Evolutionary conservation across 2,797 vertebrate genomes (phyloP), one percentile per base, ranked within the genome.

Genomic region (Vireo griseus): DNA sequence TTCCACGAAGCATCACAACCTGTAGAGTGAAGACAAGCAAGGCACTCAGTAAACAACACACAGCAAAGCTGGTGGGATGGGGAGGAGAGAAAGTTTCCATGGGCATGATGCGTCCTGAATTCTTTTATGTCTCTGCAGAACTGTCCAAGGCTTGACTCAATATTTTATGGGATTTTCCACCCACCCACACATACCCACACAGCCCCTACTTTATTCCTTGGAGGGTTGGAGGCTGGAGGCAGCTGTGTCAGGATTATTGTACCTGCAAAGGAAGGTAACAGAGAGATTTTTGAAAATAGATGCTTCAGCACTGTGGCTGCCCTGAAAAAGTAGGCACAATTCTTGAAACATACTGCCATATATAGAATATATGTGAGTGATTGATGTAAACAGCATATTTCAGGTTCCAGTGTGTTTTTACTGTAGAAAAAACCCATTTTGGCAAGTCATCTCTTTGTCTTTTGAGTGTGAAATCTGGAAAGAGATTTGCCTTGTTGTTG

Each of bases 121-220:
- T 77, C 50, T 93, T 92, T 58, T 28, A n/a, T 48, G 69, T 91
- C 63, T 63, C 51, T 88, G 58, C 42, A 78, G 47, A 55, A 44
- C 65, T 51, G 37, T 75, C 75, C 74, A 83, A 91, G 94, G 47
- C 37, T 91, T 92, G 77, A 57, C 40, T 88, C 42, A 84, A 0
- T 58, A 16, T 82, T 92, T 94, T 67, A 91, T 68, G 87, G 29
- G 68, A 83, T 92, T 96, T 96, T 94, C 77, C 80, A 79, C 50
- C 37, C 40, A 26, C 35, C 4, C 80, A 37, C 63, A 5, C 37
- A 21, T 58, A 58, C 55, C 26, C 77, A 35, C 69, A 13, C n/a
- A 7, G 28, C 33, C 47, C 22, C 4, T 22, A 10, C 69, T 93
- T 82, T 86, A 67, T 93, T 87, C 62, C 77, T 78, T 66, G 44